Percentiles rank a stretch among this genome's conserved stretches.
phyloP scores from a whole-genome alignment of 2,113 vertebrate genomes.

The Psilopogon haemacephalus region DNA sequence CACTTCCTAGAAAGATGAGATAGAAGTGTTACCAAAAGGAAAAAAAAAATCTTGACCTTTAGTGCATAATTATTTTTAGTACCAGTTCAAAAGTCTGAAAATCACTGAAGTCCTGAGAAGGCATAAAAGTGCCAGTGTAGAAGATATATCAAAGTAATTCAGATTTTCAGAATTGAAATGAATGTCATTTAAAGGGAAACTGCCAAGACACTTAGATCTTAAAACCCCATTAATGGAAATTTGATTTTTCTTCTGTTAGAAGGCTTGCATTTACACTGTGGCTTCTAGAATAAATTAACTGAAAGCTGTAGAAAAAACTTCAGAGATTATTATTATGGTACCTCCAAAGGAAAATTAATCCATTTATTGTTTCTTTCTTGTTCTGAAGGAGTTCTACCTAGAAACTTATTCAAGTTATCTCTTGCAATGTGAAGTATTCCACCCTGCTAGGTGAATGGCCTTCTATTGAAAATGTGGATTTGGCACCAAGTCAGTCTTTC shows the following conservation, averaged over 20 bases:
- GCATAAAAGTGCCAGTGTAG: background rate
- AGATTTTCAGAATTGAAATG: conserved; percentile 16
- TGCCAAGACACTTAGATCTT: background rate
- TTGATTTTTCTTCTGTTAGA: background rate
- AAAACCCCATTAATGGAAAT: background rate
- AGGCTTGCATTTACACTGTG: background rate
- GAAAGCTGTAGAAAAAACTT: background rate
- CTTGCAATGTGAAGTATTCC: background rate
- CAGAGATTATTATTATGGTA: background rate
- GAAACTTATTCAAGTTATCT: background rate
- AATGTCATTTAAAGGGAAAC: conserved; percentile 20
- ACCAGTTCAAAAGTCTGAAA: background rate
- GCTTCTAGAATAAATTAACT: background rate
- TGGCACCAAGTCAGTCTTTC: background rate
- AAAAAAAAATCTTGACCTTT: background rate
- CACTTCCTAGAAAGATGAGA: background rate
- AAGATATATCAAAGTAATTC: conserved; percentile 18
- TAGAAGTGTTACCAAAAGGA: background rate
- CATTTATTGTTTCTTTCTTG: background rate
- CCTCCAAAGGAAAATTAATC: background rate
- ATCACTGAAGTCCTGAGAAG: conserved; percentile 13
- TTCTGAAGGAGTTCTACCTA: background rate
- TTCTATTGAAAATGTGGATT: background rate
- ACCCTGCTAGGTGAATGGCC: background rate
- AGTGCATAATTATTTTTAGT: conserved; percentile 1